These are phyloP conservation scores for Rhodeus uyekii DNA, from an alignment of 2,797 vertebrate genomes.

Conservation along the genomic window DNA sequence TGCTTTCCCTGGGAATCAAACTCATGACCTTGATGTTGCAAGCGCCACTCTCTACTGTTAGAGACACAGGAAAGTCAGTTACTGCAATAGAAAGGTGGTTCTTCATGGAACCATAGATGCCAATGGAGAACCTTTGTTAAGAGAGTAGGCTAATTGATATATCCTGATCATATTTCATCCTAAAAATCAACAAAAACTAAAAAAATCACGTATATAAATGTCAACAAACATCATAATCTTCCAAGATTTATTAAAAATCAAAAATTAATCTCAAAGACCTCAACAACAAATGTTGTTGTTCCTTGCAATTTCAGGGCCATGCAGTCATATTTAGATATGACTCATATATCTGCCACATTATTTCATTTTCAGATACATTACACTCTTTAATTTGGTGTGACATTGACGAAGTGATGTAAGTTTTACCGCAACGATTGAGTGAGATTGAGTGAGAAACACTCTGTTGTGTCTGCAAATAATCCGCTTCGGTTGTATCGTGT, in stretches of 20 bases:
- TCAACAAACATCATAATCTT: too few relatives aligned
- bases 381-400: not conserved
- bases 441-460: not conserved
- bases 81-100: too few relatives aligned
- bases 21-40: too few relatives aligned
- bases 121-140: too few relatives aligned
- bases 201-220: too few relatives aligned
- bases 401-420: not conserved
- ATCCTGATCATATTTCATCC: not conserved
- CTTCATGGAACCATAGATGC: too few relatives aligned
- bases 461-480: slow-evolving; percentile 9
- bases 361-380: slow-evolving; percentile 7
- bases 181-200: not conserved
- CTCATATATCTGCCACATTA: not conserved
- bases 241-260: not conserved
- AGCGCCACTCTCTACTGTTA: too few relatives aligned
- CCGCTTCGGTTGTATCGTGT: slow-evolving; percentile 6
- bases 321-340: not conserved
- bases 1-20: too few relatives aligned
- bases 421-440: not conserved
- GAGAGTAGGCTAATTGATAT: not conserved
- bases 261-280: not conserved
- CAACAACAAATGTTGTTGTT: not conserved
- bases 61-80: too few relatives aligned
- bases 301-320: not conserved